phyloP scores from a whole-genome alignment of 2,888 invertebrate genomes.

The Eupithecia vulgata region DNA sequence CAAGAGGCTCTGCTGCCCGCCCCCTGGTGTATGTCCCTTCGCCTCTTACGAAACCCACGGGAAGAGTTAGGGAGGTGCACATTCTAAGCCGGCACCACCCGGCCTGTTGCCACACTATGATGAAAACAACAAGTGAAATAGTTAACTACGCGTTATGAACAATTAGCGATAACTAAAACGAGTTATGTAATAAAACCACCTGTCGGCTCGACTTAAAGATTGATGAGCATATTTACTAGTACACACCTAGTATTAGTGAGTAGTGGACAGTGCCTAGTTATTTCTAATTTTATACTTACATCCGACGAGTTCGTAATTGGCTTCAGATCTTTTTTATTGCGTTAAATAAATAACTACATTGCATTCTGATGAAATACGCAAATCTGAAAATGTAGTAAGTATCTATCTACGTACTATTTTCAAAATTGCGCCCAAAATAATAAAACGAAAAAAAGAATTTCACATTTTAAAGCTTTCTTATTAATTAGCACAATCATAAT shows the following conservation, averaged over 20 bases:
- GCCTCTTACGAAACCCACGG: too few species aligned
- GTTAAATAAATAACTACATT: not conserved
- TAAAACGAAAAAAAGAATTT: not conserved
- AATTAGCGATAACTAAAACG: conserved; percentile 31
- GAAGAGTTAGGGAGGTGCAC: too few species aligned
- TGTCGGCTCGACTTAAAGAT: conserved; percentile 37
- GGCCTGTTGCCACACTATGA: not conserved
- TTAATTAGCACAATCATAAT: too few species aligned
- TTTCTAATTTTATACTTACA: not conserved
- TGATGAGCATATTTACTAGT: conserved; percentile 27
- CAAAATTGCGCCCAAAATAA: not conserved
- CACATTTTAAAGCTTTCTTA: too few species aligned
- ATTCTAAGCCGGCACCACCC: too few species aligned
- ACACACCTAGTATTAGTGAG: not conserved
- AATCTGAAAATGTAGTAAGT: not conserved
- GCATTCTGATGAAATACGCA: not conserved
- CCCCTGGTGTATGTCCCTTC: too few species aligned
- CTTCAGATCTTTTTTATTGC: not conserved
- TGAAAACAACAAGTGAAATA: not conserved
- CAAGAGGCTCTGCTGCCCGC: too few species aligned
- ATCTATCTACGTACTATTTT: not conserved
- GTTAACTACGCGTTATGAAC: not conserved
- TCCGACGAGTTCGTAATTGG: not conserved
- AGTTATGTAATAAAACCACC: conserved; percentile 34
- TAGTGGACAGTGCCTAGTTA: not conserved